A percentile compares a stretch with the other conserved stretches of the same genome.
These are phyloP conservation scores for Melipona quadrifasciata DNA, from an alignment of 1,140 invertebrate genomes.

Conservation along the genomic window DNA sequence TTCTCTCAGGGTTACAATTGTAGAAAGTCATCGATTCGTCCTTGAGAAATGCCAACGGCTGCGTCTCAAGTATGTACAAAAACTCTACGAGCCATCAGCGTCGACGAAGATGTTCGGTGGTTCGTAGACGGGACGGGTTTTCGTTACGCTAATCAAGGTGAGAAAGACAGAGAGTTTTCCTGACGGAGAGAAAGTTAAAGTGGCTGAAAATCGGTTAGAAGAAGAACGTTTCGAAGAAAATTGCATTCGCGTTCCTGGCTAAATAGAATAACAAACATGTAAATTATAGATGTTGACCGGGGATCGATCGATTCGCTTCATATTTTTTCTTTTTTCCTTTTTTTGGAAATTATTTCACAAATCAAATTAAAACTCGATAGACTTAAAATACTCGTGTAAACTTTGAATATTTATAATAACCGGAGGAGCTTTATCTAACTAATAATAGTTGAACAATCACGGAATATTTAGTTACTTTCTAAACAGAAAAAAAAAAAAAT, in stretches of 20 bases:
- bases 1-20: not conserved
- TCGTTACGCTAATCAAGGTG: conserved; percentile 34
- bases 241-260: not conserved
- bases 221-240: conserved; percentile 22
- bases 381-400: too few species aligned
- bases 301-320: conserved; percentile 13
- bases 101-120: conserved; percentile 6
- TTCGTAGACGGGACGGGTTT: conserved; percentile 11
- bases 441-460: not conserved
- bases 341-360: too few species aligned
- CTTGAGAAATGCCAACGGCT: conserved; percentile 25
- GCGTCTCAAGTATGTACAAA: conserved; percentile 34
- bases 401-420: too few species aligned
- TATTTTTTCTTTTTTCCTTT: not conserved
- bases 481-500: too few species aligned
- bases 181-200: conserved; percentile 31
- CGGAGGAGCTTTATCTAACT: too few species aligned
- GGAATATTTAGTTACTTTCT: not conserved
- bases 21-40: conserved; percentile 13
- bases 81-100: conserved; percentile 26
- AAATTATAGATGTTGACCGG: conserved; percentile 9
- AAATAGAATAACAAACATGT: conserved; percentile 22
- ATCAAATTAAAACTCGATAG: too few species aligned
- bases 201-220: conserved; percentile 23
- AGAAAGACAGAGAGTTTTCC: conserved; percentile 49